A percentile compares a stretch with the other conserved stretches of the same genome.
Evolutionary conservation across 2,888 invertebrate genomes (phyloP).

Genomic region (Pristionchus arcanus): DNA sequence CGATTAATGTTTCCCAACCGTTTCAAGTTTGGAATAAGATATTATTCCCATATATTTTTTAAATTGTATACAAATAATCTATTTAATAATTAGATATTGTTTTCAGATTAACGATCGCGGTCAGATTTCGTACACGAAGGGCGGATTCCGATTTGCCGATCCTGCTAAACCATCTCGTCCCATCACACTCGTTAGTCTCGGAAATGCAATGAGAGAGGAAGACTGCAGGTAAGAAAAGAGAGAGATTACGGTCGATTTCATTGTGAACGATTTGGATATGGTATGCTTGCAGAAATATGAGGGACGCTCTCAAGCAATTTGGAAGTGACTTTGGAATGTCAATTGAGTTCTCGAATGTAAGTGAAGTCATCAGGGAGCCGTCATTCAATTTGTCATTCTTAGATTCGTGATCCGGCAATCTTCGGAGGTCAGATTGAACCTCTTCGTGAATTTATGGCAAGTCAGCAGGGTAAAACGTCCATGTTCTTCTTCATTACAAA

Average conservation of each 20-base stretch:
- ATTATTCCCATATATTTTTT: background rate
- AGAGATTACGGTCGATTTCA: background rate
- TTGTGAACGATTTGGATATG: background rate
- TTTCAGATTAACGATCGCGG: slow-evolving; percentile 23
- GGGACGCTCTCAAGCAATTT: background rate
- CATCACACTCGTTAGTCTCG: background rate
- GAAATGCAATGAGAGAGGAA: background rate
- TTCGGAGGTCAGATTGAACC: slow-evolving; percentile 9
- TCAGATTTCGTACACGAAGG: background rate
- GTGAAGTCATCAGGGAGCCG: background rate
- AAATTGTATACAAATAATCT: too few species aligned
- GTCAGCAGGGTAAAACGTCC: background rate
- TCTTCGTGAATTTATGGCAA: slow-evolving; percentile 12
- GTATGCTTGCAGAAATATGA: background rate
- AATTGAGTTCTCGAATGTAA: background rate
- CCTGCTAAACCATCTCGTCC: background rate
- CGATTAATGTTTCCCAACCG: background rate
- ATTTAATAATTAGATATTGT: background rate
- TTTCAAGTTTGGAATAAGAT: background rate
- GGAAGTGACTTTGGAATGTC: background rate
- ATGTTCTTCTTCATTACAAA: slow-evolving; percentile 45
- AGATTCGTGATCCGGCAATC: slow-evolving; percentile 2
- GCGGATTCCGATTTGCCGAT: slow-evolving; percentile 21
- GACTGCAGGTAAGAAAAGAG: background rate
- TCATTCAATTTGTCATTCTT: too few species aligned